Conservation (phyloP, 2,888 invertebrate species). For the Trissolcus japonicus region DNA sequence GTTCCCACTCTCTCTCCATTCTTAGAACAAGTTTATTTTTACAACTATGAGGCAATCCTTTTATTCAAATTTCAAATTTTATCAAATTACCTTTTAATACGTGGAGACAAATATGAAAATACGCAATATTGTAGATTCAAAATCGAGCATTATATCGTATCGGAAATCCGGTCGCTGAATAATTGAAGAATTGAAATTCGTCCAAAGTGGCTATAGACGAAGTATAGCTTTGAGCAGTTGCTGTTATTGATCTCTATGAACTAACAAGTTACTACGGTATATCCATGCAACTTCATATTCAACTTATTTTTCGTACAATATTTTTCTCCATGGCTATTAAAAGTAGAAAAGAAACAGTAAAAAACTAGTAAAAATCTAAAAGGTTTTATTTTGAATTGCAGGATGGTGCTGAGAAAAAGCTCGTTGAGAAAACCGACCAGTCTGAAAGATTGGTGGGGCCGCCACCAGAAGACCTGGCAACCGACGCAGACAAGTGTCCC, state of each 20-base stretch:
- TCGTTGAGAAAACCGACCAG: slow-evolving; percentile 77
- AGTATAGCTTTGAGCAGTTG: no score
- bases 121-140: background rate
- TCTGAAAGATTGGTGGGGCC: slow-evolving; percentile 90
- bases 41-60: no score
- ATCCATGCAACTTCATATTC: no score
- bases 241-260: no score
- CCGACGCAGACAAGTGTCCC: slow-evolving; percentile 81
- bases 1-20: no score
- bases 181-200: background rate
- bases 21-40: no score
- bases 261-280: no score
- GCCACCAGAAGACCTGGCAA: slow-evolving; percentile 90
- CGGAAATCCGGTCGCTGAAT: no score
- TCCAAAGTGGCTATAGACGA: no score
- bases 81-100: slow-evolving; percentile 8
- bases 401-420: slow-evolving; percentile 73
- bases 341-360: slow-evolving; percentile 31
- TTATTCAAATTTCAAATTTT: no score
- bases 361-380: slow-evolving; percentile 40
- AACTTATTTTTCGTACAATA: no score
- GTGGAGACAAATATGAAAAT: slow-evolving; percentile 18
- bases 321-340: slow-evolving; percentile 36
- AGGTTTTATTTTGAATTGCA: slow-evolving; percentile 60
- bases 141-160: no score